Evolutionary conservation across 2,113 vertebrate species (phyloP).

Genomic region (Antennarius striatus): DNA sequence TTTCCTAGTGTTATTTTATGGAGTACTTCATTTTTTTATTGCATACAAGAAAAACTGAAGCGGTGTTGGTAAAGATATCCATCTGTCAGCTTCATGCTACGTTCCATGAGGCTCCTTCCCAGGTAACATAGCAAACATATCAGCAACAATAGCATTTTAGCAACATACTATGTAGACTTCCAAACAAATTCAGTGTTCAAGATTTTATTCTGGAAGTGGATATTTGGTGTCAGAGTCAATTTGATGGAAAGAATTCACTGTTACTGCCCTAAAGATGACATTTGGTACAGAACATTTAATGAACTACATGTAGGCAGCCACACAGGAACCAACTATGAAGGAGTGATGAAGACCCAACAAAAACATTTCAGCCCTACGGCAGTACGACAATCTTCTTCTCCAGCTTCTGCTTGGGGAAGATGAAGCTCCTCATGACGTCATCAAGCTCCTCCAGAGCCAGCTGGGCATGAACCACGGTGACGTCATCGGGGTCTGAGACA

Average conservation of each 20-base stretch:
- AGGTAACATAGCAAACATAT: too few species aligned
- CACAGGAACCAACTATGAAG: not conserved
- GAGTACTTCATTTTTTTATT: too few species aligned
- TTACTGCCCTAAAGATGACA: too few species aligned
- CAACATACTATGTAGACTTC: not conserved
- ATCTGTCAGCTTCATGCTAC: too few species aligned
- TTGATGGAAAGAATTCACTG: not conserved
- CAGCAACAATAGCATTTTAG: not conserved
- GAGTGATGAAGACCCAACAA: not conserved
- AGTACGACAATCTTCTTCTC: constrained; percentile 94
- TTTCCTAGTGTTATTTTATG: too few species aligned
- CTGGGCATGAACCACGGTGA: constrained; percentile 86
- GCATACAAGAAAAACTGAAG: too few species aligned
- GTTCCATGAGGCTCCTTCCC: too few species aligned
- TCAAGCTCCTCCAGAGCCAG: constrained; percentile 92
- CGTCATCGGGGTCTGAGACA: constrained; percentile 77
- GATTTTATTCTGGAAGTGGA: constrained; percentile 16
- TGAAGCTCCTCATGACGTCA: constrained; percentile 78
- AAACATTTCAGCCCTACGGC: constrained; percentile 65
- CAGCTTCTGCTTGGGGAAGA: constrained; percentile 87
- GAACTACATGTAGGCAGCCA: too few species aligned
- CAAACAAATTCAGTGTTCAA: not conserved
- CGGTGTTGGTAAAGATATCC: too few species aligned
- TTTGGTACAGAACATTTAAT: too few species aligned
- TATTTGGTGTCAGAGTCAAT: not conserved